phyloP scores from a whole-genome alignment of 2,113 vertebrate genomes.

The Rana temporaria region DNA sequence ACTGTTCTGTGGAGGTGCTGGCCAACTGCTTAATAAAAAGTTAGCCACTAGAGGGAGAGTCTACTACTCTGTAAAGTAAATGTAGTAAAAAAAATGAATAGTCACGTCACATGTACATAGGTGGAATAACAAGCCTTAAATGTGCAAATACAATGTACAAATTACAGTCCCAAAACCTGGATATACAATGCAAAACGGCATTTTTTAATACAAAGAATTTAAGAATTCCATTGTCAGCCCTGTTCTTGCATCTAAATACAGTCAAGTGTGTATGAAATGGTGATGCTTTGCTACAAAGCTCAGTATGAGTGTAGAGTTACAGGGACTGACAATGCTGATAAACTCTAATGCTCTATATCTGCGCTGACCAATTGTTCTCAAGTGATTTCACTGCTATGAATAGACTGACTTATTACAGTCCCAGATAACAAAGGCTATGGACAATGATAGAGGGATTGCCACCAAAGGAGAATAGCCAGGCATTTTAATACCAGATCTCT shows the following conservation, averaged over 20 bases:
- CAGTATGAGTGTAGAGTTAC: slow-evolving; percentile 27
- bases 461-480: slow-evolving; percentile 62
- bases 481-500: slow-evolving; percentile 62
- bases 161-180: too few relatives aligned
- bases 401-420: slow-evolving; percentile 68
- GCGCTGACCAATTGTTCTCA: slow-evolving; percentile 34
- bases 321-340: slow-evolving; percentile 33
- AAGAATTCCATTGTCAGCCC: too few relatives aligned
- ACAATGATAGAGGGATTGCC: slow-evolving; percentile 50
- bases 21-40: too few relatives aligned
- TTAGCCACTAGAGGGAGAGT: too few relatives aligned
- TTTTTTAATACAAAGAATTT: too few relatives aligned
- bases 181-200: too few relatives aligned
- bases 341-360: slow-evolving; percentile 25
- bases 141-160: too few relatives aligned
- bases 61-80: too few relatives aligned
- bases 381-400: slow-evolving; percentile 73
- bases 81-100: too few relatives aligned
- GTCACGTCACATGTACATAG: too few relatives aligned
- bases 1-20: too few relatives aligned
- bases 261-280: neutral
- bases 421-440: slow-evolving; percentile 67
- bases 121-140: too few relatives aligned
- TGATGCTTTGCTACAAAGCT: neutral
- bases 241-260: neutral